phyloP scores from a whole-genome alignment of 2,888 invertebrate genomes.

The Thecophora atra region DNA sequence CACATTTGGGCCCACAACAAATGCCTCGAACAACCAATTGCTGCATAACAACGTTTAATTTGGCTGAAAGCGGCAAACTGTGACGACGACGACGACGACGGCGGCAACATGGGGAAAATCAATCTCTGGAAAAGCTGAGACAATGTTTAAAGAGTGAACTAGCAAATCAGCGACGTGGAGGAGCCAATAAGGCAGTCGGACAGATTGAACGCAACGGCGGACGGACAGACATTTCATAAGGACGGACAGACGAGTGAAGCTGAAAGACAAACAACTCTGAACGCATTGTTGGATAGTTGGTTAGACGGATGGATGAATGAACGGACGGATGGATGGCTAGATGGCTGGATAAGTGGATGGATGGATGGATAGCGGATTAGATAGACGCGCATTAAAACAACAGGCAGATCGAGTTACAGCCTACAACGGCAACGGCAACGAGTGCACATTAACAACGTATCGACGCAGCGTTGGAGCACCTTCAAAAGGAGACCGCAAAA shows the following conservation, averaged over 20 bases:
- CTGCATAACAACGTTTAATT: slow-evolving; percentile 29
- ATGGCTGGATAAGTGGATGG: slow-evolving; percentile 26
- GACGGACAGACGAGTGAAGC: not conserved
- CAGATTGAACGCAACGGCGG: slow-evolving; percentile 24
- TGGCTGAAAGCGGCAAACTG: slow-evolving; percentile 18
- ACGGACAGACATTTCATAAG: not conserved
- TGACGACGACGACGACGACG: not conserved
- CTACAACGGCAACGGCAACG: slow-evolving; percentile 20
- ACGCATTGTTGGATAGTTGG: slow-evolving; percentile 13
- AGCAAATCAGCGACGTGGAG: slow-evolving; percentile 28
- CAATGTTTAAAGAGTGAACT: slow-evolving; percentile 38
- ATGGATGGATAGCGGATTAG: slow-evolving; percentile 27
- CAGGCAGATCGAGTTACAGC: slow-evolving; percentile 27
- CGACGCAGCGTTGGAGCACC: slow-evolving; percentile 43
- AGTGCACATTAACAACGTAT: slow-evolving; percentile 19
- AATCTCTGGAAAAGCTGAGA: slow-evolving; percentile 42
- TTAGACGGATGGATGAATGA: slow-evolving; percentile 12
- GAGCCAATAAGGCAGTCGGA: slow-evolving; percentile 26
- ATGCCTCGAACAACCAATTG: slow-evolving; percentile 35
- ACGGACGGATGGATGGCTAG: slow-evolving; percentile 5
- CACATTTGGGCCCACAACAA: slow-evolving; percentile 35
- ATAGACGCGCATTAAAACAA: slow-evolving; percentile 31
- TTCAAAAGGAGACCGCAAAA: slow-evolving; percentile 34
- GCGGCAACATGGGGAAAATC: slow-evolving; percentile 39
- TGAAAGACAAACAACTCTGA: slow-evolving; percentile 19